phyloP scores from a whole-genome alignment of 2,888 invertebrate species.

The Meta bourneti region DNA sequence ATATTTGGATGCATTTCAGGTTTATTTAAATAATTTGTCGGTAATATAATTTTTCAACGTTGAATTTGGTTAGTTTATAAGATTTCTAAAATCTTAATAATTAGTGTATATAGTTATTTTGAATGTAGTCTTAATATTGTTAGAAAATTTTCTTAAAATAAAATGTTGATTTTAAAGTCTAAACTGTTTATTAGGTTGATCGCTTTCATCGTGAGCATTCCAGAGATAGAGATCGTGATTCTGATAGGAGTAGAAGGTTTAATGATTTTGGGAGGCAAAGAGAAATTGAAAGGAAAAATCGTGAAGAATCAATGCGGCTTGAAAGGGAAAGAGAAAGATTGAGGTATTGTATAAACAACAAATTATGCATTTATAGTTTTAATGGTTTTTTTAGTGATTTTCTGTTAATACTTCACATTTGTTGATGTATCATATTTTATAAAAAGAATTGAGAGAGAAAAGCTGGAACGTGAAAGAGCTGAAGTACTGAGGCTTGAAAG shows the following conservation, averaged over 20 bases:
- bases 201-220: constrained; percentile 34
- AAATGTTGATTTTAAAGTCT: too few species aligned
- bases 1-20: too few species aligned
- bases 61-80: too few species aligned
- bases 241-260: constrained; percentile 87
- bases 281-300: constrained; percentile 90
- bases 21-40: too few species aligned
- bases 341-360: constrained; percentile 79
- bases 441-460: constrained; percentile 76
- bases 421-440: background rate
- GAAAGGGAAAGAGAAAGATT: constrained; percentile 82
- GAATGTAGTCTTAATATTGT: too few species aligned
- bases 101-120: too few species aligned
- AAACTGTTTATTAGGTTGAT: background rate
- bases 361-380: background rate
- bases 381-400: background rate
- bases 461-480: constrained; percentile 84
- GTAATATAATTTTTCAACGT: too few species aligned
- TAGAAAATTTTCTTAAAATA: too few species aligned
- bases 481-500: constrained; percentile 91
- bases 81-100: too few species aligned
- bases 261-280: constrained; percentile 89
- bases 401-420: background rate
- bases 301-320: constrained; percentile 90
- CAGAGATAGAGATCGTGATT: constrained; percentile 84